Conservation (phyloP, 2,113 vertebrate genomes). For the Labeo rohita region DNA sequence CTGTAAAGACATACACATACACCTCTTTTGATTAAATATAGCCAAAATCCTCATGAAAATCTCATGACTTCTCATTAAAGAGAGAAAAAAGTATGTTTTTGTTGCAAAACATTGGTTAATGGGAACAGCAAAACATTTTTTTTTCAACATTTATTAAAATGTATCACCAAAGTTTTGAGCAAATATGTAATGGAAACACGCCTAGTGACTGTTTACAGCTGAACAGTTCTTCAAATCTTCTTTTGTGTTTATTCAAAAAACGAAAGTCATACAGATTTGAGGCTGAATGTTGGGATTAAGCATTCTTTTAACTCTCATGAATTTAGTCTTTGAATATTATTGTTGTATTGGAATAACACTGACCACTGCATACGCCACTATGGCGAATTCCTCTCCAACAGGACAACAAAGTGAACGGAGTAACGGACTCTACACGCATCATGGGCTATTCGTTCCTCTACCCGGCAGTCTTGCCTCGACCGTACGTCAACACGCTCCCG, state of each 20-base stretch:
- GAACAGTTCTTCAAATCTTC: not conserved
- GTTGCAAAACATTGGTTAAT: too few relatives aligned
- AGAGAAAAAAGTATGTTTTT: too few relatives aligned
- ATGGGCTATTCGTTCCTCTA: conserved; percentile 98
- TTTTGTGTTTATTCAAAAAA: too few relatives aligned
- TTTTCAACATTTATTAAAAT: too few relatives aligned
- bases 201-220: not conserved
- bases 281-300: not conserved
- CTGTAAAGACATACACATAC: too few relatives aligned
- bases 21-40: too few relatives aligned
- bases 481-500: conserved; percentile 90
- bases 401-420: conserved; percentile 98
- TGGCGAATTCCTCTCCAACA: conserved; percentile 59
- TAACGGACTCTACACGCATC: conserved; percentile 94
- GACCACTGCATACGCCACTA: not conserved
- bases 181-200: too few relatives aligned
- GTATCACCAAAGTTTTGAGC: too few relatives aligned
- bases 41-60: too few relatives aligned
- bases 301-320: not conserved
- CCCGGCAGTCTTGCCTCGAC: conserved; percentile 91
- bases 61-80: too few relatives aligned
- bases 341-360: not conserved
- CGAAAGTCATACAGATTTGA: not conserved
- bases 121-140: too few relatives aligned
- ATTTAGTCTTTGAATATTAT: not conserved